These are phyloP conservation scores for Lordiphosa clarofinis DNA, from an alignment of 1,140 invertebrate species.

Conservation along the genomic window DNA sequence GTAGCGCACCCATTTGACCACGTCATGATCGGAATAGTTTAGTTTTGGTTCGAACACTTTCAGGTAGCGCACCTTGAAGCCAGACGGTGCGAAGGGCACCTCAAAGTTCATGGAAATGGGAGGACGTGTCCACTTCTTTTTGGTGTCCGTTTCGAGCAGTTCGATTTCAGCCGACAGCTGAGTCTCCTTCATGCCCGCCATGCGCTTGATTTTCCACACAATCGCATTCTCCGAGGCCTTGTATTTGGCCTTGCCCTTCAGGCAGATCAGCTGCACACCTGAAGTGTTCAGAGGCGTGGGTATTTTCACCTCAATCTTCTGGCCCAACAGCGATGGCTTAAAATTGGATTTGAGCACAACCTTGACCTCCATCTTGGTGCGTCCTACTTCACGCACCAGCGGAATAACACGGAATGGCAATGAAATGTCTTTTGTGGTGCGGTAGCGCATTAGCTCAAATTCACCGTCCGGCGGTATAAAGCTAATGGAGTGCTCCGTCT, in stretches of 20 bases:
- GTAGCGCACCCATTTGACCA: conserved; percentile 99
- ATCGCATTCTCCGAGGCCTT: conserved; percentile 99
- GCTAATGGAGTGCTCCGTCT: conserved; percentile 99
- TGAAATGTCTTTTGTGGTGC: conserved; percentile 99
- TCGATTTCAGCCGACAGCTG: conserved; percentile 99
- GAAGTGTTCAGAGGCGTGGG: conserved; percentile 99
- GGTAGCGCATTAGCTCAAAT: conserved; percentile 99
- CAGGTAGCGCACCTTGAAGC: conserved; percentile 98
- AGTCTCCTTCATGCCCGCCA: conserved; percentile 99
- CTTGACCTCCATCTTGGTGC: conserved; percentile 99
- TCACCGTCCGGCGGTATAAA: conserved; percentile 99
- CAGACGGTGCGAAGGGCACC: conserved; percentile 98
- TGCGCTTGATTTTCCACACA: conserved; percentile 99
- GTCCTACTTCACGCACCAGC: conserved; percentile 97
- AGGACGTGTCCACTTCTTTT: conserved; percentile 99
- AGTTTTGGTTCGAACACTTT: conserved; percentile 99
- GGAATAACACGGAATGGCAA: conserved; percentile 99
- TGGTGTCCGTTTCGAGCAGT: conserved; percentile 98
- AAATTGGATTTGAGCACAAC: conserved; percentile 99
- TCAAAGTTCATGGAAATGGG: conserved; percentile 99
- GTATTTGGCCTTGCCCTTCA: conserved; percentile 99
- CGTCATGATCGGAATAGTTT: conserved; percentile 99
- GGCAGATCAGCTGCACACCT: conserved; percentile 98
- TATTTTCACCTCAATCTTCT: conserved; percentile 99
- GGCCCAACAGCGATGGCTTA: conserved; percentile 97